These are phyloP conservation scores for Anticlea derivata DNA, from an alignment of 2,888 invertebrate genomes.

Conservation along the genomic window DNA sequence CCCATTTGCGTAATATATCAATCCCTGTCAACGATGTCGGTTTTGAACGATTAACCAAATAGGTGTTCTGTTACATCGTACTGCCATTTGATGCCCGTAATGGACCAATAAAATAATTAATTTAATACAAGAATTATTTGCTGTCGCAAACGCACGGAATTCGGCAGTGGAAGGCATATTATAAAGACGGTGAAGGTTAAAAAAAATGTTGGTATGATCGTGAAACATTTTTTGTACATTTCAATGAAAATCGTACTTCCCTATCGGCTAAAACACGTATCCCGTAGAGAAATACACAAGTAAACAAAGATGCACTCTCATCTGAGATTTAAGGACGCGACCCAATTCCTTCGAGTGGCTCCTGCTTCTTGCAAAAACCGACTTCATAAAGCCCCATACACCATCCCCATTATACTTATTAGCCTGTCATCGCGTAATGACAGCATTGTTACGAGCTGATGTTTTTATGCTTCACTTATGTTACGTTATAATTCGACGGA, in stretches of 20 bases:
- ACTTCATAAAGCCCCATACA: constrained; percentile 30
- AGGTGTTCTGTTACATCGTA: constrained; percentile 23
- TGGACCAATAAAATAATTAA: neutral
- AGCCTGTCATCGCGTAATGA: constrained; percentile 28
- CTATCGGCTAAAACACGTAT: neutral
- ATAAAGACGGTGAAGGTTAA: too few relatives aligned
- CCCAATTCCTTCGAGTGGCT: constrained; percentile 33
- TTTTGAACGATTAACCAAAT: constrained; percentile 35
- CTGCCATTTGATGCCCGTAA: neutral
- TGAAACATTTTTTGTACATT: too few relatives aligned
- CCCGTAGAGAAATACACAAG: neutral
- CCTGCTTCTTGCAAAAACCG: constrained; percentile 24
- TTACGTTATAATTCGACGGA: too few relatives aligned
- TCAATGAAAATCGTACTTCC: neutral
- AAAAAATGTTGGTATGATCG: too few relatives aligned
- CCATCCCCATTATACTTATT: constrained; percentile 36
- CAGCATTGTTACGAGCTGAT: constrained; percentile 2
- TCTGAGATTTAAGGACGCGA: constrained; percentile 32
- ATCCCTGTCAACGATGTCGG: constrained; percentile 34
- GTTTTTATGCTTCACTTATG: constrained; percentile 3
- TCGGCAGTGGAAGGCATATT: too few relatives aligned
- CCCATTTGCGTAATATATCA: constrained; percentile 39
- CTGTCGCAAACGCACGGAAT: too few relatives aligned
- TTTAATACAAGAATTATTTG: too few relatives aligned
- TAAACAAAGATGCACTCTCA: constrained; percentile 18